Evolutionary conservation across 2,888 invertebrate species (phyloP).

Genomic region (Latrodectus hesperus): DNA sequence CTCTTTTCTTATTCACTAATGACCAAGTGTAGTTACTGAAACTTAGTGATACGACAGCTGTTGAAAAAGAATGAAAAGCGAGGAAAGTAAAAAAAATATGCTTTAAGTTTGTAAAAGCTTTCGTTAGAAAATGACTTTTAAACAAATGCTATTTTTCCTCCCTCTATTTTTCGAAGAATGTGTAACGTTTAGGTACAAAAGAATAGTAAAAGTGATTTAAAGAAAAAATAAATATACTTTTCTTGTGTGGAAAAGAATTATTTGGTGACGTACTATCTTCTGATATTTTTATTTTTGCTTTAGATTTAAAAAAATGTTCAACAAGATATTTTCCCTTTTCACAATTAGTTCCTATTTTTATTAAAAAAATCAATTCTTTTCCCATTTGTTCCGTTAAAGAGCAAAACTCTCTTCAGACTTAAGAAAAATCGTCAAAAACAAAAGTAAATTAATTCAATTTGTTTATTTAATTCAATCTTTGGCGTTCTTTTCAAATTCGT

Average conservation of each 20-base stretch:
- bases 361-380: neutral
- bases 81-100: constrained; percentile 8
- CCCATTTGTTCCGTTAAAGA: too few species aligned
- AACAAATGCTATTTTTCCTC: constrained; percentile 48
- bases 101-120: constrained; percentile 50
- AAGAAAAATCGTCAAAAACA: too few species aligned
- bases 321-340: constrained; percentile 39
- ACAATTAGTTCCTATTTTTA: neutral
- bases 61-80: neutral
- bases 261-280: constrained; percentile 9
- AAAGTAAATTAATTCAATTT: too few species aligned
- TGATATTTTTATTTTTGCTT: constrained; percentile 44
- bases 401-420: too few species aligned
- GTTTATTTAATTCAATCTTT: too few species aligned
- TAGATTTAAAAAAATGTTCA: constrained; percentile 22
- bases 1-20: constrained; percentile 46
- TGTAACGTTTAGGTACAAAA: too few species aligned
- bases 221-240: constrained; percentile 20
- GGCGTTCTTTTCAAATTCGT: too few species aligned
- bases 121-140: constrained; percentile 55
- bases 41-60: constrained; percentile 38
- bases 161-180: constrained; percentile 19
- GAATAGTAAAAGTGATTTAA: constrained; percentile 10
- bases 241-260: constrained; percentile 23
- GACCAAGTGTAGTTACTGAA: constrained; percentile 39